These are phyloP conservation scores for Pachliopta kotzebuea DNA, from an alignment of 2,888 invertebrate species.

Conservation along the genomic window DNA sequence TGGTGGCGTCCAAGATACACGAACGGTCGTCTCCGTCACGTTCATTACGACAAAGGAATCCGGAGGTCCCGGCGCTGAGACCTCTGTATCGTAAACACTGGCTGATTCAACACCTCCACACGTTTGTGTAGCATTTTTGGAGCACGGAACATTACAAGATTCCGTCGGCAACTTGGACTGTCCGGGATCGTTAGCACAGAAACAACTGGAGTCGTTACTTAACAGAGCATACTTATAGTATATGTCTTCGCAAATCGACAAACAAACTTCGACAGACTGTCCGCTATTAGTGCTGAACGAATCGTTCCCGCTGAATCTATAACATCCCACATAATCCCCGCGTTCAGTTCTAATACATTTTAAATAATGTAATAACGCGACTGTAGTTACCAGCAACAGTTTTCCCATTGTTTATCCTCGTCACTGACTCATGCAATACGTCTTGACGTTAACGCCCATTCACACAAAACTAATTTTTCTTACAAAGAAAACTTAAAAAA, in stretches of 20 bases:
- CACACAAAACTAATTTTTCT: constrained; percentile 8
- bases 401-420: constrained; percentile 58
- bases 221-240: constrained; percentile 71
- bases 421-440: constrained; percentile 43
- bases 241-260: constrained; percentile 70
- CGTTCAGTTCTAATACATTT: constrained; percentile 48
- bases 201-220: constrained; percentile 68
- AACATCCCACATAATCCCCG: constrained; percentile 71
- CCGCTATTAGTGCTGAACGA: constrained; percentile 69
- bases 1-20: constrained; percentile 81
- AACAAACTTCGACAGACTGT: constrained; percentile 69
- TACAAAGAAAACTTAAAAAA: background rate
- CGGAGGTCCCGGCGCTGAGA: constrained; percentile 86
- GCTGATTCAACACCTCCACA: constrained; percentile 86
- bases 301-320: constrained; percentile 54
- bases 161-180: constrained; percentile 63
- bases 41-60: constrained; percentile 79
- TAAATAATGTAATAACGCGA: constrained; percentile 34
- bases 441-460: constrained; percentile 31
- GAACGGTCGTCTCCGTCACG: constrained; percentile 82
- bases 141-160: constrained; percentile 80
- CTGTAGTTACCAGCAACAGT: constrained; percentile 39
- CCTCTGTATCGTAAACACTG: constrained; percentile 85
- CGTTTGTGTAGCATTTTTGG: constrained; percentile 79
- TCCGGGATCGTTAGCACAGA: constrained; percentile 67